Evolutionary conservation across 2,888 invertebrate species (phyloP), one percentile per base, ranked within the genome.

Genomic region (Zhengitettix transpicula): DNA sequence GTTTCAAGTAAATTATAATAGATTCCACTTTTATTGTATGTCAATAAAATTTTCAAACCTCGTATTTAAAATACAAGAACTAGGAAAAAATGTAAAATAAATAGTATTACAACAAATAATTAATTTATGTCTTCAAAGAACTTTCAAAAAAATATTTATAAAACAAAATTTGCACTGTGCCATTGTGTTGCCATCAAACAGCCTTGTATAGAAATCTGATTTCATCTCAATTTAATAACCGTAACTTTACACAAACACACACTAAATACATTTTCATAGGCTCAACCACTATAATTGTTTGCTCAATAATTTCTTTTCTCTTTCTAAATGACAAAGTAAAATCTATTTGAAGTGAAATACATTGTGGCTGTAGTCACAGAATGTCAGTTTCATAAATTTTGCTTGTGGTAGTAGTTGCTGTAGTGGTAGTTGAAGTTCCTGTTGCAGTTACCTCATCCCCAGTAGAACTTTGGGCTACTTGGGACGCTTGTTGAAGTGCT

Each of bases 341-440:
- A 16, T 17, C 28, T 53, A 53, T 16, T 53, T 11, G 17, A 53
- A 53, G 11, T 53, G 28, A 17, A 12, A 17, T n/a, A 16, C 16
- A 53, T 16, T 28, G 16, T 53, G 28, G n/a, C 17, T 53, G 60
- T 63, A 63, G 84, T 88, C 88, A 93, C 82, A 93, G 88, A 77
- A 93, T 93, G 74, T 93, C 93, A 67, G 93, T 93, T 78, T 93
- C 92, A 74, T 92, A 93, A 67, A 90, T 85, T 75, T 89, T 89
- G 70, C 81, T 87, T 57, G 83, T 85, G 62, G 85, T 84, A 65
- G 82, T 78, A 55, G 71, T 70, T 52, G 70, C 57, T 53, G 65
- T 59, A 44, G 61, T 44, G n/a, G 44, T 59, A 56, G 66, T 65
- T 56, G 60, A 57, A 41, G 59, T 56, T 15, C 56, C 42, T 14